phyloP scores from a whole-genome alignment of 30 jellyfish, hydroid and myxozoan species.

The Nemopilema nomurai region DNA sequence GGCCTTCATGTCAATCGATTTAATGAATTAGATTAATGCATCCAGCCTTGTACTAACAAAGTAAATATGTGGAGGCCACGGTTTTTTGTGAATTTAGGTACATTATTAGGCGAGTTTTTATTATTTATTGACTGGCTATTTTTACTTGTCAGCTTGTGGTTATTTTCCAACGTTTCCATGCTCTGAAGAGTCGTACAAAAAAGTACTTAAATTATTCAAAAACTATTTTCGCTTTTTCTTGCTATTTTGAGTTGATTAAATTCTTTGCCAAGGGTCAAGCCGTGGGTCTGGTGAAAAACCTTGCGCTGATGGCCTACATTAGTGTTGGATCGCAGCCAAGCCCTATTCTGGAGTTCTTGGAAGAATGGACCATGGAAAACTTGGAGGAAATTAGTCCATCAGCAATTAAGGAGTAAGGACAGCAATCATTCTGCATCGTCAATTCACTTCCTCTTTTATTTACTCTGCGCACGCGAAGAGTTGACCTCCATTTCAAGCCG shows the following conservation, averaged over 20 bases:
- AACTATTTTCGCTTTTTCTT: no score
- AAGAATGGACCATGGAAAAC: slow-evolving; percentile 99
- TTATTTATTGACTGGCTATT: neutral
- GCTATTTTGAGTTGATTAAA: neutral
- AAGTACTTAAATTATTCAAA: no score
- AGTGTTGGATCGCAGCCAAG: slow-evolving; percentile 99
- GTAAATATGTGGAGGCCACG: no score
- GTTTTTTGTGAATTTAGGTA: neutral
- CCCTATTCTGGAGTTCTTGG: slow-evolving; percentile 98
- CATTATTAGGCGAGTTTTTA: neutral
- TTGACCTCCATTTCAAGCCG: no score
- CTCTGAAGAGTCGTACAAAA: no score
- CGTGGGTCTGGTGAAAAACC: slow-evolving; percentile 98
- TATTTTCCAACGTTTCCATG: no score
- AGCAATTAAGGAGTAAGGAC: slow-evolving; percentile 91
- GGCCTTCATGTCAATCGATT: neutral
- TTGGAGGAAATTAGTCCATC: slow-evolving; percentile 99
- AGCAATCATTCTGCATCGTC: neutral
- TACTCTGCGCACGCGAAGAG: no score
- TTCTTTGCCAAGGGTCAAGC: slow-evolving; percentile 93
- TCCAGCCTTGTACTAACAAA: no score
- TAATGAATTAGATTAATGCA: neutral
- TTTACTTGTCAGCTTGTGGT: neutral
- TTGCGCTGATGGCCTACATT: slow-evolving; percentile 99
- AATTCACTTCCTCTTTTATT: no score